phyloP scores from a whole-genome alignment of 2,888 invertebrate species.

The Pristionchus maxplancki region DNA sequence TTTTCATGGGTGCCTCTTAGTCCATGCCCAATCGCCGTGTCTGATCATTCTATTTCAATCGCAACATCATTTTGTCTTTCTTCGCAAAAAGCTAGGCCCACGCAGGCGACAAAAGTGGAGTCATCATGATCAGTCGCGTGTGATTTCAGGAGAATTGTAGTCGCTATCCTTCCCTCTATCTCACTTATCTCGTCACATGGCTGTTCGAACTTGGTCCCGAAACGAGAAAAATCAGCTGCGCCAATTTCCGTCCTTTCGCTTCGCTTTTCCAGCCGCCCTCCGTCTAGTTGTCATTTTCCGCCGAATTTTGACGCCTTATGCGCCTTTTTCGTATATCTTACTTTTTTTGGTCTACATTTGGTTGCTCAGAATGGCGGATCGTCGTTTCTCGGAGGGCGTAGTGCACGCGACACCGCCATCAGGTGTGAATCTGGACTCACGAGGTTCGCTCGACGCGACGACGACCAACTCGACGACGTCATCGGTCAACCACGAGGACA shows the following conservation, averaged over 20 bases:
- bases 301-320: background rate
- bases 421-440: slow-evolving; percentile 51
- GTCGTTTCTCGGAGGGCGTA: slow-evolving; percentile 64
- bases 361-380: slow-evolving; percentile 54
- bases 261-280: background rate
- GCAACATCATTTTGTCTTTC: background rate
- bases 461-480: background rate
- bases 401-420: background rate
- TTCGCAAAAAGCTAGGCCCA: background rate
- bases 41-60: too few relatives aligned
- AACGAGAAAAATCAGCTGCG: background rate
- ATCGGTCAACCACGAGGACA: slow-evolving; percentile 58
- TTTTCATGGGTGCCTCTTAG: too few relatives aligned
- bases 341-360: background rate
- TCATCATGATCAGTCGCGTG: background rate
- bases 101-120: background rate
- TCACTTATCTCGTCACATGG: slow-evolving; percentile 13
- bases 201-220: background rate
- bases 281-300: background rate
- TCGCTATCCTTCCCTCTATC: background rate
- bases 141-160: background rate
- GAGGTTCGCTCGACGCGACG: slow-evolving; percentile 54
- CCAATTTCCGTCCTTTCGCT: background rate
- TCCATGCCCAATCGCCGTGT: too few relatives aligned
- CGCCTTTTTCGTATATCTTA: background rate